These are phyloP conservation scores for Phalera bucephala DNA, from an alignment of 2,888 invertebrate species.

Conservation along the genomic window DNA sequence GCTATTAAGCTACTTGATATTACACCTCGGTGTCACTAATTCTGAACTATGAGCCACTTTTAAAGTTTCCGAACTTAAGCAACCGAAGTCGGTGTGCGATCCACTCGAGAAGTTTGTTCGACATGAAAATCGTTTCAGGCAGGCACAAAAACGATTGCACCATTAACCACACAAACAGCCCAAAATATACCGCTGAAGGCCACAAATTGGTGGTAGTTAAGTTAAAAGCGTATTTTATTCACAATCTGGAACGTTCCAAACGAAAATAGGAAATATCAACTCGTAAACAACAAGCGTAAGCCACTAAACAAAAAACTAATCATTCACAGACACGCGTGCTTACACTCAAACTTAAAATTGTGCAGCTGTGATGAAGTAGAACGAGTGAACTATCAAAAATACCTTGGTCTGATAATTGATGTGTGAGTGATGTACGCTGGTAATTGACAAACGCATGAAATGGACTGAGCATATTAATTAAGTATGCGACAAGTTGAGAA, in stretches of 20 bases:
- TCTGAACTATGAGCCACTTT: slow-evolving; percentile 21
- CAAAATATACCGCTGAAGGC: not conserved
- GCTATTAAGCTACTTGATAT: slow-evolving; percentile 2
- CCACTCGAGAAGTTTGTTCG: slow-evolving; percentile 39
- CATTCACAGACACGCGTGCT: too few species aligned
- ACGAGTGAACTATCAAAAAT: too few species aligned
- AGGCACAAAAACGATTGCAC: slow-evolving; percentile 15
- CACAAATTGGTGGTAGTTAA: not conserved
- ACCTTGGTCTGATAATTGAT: too few species aligned
- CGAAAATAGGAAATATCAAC: slow-evolving; percentile 9
- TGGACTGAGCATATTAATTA: too few species aligned
- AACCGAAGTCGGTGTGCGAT: too few species aligned
- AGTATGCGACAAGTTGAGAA: too few species aligned
- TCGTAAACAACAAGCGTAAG: too few species aligned
- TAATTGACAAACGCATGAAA: too few species aligned
- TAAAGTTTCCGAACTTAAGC: slow-evolving; percentile 25
- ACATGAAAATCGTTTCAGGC: slow-evolving; percentile 53
- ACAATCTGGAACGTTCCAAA: not conserved
- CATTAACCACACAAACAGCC: slow-evolving; percentile 8
- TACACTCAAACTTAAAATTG: too few species aligned
- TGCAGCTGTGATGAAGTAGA: too few species aligned
- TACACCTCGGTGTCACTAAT: slow-evolving; percentile 7
- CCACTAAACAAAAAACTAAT: too few species aligned
- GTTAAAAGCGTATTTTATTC: not conserved
- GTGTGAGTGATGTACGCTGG: too few species aligned